Conservation (phyloP, 30 jellyfish, hydroid and myxozoan genomes). For the Rhopilema esculentum region DNA sequence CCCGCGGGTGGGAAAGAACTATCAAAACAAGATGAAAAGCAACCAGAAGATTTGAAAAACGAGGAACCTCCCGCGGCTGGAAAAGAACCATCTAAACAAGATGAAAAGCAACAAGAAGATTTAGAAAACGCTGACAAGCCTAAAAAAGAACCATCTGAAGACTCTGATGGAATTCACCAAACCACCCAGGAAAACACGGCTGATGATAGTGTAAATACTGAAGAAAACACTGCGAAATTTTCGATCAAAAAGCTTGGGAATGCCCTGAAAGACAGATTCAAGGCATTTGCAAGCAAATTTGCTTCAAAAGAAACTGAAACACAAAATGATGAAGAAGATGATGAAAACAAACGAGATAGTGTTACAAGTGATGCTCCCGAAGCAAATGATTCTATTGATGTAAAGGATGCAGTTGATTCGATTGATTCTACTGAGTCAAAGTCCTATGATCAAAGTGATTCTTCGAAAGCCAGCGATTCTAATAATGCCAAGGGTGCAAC, state of each 20-base stretch:
- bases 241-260: slow-evolving; percentile 47
- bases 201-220: not conserved
- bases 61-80: too few relatives aligned
- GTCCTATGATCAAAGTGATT: not conserved
- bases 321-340: not conserved
- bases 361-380: not conserved
- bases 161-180: not conserved
- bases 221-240: not conserved
- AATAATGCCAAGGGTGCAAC: not conserved
- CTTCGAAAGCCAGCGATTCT: not conserved
- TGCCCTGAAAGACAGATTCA: slow-evolving; percentile 53
- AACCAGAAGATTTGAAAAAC: not conserved
- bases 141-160: not conserved
- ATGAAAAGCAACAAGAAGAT: not conserved
- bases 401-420: not conserved
- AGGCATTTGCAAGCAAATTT: slow-evolving; percentile 57
- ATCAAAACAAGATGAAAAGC: slow-evolving; percentile 1
- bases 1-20: slow-evolving; percentile 51
- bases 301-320: slow-evolving; percentile 10
- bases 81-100: too few relatives aligned
- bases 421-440: not conserved
- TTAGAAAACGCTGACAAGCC: not conserved
- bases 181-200: not conserved
- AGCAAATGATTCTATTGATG: not conserved
- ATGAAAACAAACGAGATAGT: not conserved